Conservation (phyloP, 2,888 invertebrate species). For the Dynastes maya region DNA sequence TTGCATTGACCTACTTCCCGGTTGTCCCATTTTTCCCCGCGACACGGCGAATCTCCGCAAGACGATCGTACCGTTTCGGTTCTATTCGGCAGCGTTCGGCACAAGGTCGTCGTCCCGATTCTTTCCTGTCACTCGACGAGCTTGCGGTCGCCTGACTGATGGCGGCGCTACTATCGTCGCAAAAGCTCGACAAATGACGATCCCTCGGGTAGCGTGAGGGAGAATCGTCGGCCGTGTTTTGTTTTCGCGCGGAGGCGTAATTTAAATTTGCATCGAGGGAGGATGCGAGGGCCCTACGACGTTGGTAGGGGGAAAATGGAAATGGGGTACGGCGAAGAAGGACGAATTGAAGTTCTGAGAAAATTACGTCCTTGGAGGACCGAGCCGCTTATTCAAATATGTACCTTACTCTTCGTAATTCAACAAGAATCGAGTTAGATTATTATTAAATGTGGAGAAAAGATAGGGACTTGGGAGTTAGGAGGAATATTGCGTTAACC, state of each 20-base stretch:
- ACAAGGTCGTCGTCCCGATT: conserved; percentile 14
- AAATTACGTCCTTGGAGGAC: background rate
- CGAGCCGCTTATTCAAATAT: background rate
- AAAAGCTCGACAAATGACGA: conserved; percentile 20
- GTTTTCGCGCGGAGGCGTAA: conserved; percentile 21
- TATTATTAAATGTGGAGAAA: background rate
- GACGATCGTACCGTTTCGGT: background rate
- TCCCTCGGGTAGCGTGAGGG: conserved; percentile 1
- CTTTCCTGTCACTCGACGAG: background rate
- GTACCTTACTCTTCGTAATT: conserved; percentile 3
- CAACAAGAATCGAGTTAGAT: conserved; percentile 2
- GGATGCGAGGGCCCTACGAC: background rate
- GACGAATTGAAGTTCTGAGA: background rate
- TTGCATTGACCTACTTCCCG: conserved; percentile 52
- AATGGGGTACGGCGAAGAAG: background rate
- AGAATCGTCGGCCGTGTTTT: conserved; percentile 22
- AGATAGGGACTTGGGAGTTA: too few relatives aligned
- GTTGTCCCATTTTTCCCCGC: conserved; percentile 25
- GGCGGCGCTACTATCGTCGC: conserved; percentile 6
- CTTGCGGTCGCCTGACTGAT: conserved; percentile 26
- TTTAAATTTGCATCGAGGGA: conserved; percentile 36
- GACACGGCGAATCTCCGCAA: background rate
- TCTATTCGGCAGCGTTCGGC: background rate
- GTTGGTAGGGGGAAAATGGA: background rate
- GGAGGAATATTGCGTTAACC: too few relatives aligned